Base-by-base conservation (phyloP, 2,797 vertebrate species). In the Ceyx erithaca region DNA sequence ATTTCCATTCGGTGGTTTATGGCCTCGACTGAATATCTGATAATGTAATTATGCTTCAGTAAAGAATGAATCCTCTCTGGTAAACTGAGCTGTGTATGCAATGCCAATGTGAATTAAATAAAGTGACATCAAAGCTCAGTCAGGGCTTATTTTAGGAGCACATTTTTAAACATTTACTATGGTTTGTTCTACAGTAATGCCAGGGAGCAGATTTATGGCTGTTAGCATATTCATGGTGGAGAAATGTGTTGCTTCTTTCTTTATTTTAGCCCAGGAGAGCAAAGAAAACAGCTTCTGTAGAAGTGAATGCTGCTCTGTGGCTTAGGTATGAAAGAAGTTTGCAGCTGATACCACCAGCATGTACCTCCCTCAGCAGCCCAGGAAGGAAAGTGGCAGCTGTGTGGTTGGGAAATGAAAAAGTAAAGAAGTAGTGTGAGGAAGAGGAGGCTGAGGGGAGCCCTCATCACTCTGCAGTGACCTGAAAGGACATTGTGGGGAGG, bases 1-100 rank as follows among this genome's bases (percentile, higher is more conserved):
- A 97, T 97, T 97, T 97, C 97, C 95, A 97, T 97, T 96, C 95
- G 95, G 95, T 97, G 94, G 94, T 96, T 97, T 97, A 97, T 97
- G 95, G 87, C 90, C 96, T 96, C 94, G 94, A 94, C 96, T 97
- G 97, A 97, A 97, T 97, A 97, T 97, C 96, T 96, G 95, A 97
- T 97, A 97, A 97, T 95, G 73, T 91, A 97, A 97, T 98, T 97
- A 97, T 91, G 86, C 87, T 92, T 94, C 91, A 96, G 93, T 93
- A 96, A 96, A 96, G 92, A 96, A 97, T 96, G 90, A 95, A 96
- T 97, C 94, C 95, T 96, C 91, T 93, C 94, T 97, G 62, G 61
- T 95, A 96, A 97, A 97, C 86, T 80, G 96, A 97, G 77, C 67
- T 95, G 90, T 96, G 93, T 89, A 91, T 92, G 94, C 95, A 90